A percentile compares a stretch with the other conserved stretches of the same genome.
Conservation (phyloP, 64 coral and sea anemone genomes). For the Dendronephthya gigantea region DNA sequence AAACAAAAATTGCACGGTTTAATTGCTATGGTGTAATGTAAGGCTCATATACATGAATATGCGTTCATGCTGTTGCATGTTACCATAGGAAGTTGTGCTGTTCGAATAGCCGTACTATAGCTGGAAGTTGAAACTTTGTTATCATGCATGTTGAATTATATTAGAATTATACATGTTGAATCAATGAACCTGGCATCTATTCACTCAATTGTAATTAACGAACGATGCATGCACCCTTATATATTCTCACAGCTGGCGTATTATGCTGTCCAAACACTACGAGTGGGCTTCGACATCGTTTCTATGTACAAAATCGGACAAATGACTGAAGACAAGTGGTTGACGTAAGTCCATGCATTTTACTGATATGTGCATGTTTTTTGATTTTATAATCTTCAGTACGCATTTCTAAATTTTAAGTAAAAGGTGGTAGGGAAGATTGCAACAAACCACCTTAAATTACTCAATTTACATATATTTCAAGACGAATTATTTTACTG, state of each 20-base stretch:
- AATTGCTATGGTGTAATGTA: no score
- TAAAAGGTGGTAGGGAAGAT: background rate
- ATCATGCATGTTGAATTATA: no score
- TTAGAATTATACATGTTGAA: background rate
- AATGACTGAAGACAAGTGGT: constrained; percentile 93
- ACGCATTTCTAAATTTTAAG: no score
- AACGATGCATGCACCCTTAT: no score
- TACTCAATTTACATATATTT: background rate
- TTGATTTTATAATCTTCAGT: no score
- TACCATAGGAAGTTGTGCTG: no score
- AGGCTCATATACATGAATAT: no score
- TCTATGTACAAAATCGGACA: constrained; percentile 91
- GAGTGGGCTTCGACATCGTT: constrained; percentile 57
- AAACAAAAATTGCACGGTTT: no score
- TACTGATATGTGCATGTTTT: no score
- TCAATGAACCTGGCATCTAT: background rate
- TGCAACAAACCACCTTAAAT: background rate
- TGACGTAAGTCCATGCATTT: constrained; percentile 51
- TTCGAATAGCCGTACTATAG: no score
- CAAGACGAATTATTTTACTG: constrained; percentile 94
- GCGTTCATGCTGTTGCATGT: no score
- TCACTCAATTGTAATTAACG: background rate
- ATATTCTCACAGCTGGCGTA: constrained; percentile 64
- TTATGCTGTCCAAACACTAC: constrained; percentile 53
- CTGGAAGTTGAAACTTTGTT: no score